phyloP scores from a whole-genome alignment of 1,140 invertebrate genomes.

The Wiebesia pumilae region DNA sequence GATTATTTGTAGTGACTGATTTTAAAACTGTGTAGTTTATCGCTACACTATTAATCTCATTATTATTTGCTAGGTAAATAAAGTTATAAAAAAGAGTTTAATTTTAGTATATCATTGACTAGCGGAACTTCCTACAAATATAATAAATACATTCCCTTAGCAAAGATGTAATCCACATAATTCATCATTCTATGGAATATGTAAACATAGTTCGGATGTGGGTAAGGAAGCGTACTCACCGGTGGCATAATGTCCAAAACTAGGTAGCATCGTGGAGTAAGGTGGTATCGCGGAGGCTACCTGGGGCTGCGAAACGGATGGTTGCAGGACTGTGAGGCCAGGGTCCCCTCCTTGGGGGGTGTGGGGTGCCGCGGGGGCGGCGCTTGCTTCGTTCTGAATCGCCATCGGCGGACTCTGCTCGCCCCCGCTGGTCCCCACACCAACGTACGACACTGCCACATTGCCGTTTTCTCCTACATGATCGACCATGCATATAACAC shows the following conservation, averaged over 20 bases:
- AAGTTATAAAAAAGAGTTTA: not conserved
- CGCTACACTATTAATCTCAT: too few relatives aligned
- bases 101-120: not conserved
- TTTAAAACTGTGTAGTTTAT: not conserved
- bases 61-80: too few relatives aligned
- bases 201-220: not conserved
- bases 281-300: conserved; percentile 73
- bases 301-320: conserved; percentile 74
- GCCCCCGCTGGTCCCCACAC: conserved; percentile 73
- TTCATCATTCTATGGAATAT: not conserved
- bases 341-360: conserved; percentile 71
- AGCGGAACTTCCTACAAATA: too few relatives aligned
- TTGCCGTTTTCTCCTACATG: conserved; percentile 75
- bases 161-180: too few relatives aligned
- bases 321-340: conserved; percentile 77
- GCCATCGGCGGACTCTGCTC: conserved; percentile 78
- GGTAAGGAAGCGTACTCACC: conserved; percentile 76
- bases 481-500: conserved; percentile 73
- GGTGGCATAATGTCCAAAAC: conserved; percentile 83
- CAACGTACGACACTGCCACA: conserved; percentile 76
- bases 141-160: too few relatives aligned
- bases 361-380: conserved; percentile 75
- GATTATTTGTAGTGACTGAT: not conserved
- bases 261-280: conserved; percentile 81
- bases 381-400: conserved; percentile 77